Evolutionary conservation across 2,888 invertebrate species (phyloP), one percentile per base, ranked within the genome.

Genomic region (Acanthopleura granulata): DNA sequence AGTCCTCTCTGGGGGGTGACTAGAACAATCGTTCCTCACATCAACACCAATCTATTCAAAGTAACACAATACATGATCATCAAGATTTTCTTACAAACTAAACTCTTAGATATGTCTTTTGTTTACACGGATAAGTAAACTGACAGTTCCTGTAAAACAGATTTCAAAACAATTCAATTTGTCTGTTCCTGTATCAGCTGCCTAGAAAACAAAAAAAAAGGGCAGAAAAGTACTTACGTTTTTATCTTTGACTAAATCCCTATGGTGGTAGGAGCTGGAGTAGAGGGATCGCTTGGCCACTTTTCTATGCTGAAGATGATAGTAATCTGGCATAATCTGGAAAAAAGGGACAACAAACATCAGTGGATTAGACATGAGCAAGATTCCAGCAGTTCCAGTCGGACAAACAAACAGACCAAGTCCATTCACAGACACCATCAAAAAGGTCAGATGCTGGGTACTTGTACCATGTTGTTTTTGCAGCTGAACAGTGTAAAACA

Each of bases 311-410:
- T 94, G 93, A 90, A 97, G 94, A 90, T 96, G 95, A 91, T 95
- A 97, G 91, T 95, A 94, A 90, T 95, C 94, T 85, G 94, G 94
- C 90, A 96, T 94, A 90, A 97, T 97, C 97, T 97, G 93, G 51
- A 95, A 94, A 92, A 91, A 77, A 50, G 80, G 74, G 74, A 76
- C 66, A 76, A 69, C 15, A 69, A 9, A 69, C 12, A 69, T 27
- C 18, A 27, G 25, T 16, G 25, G n/a, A 57, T 57, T 57, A 57
- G 22, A 22, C 57, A 57, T 18, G 57, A 22, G 57, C n/a, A 3
- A 57, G 18, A 4, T 18, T n/a, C 22, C 12, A 57, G 57, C 57
- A n/a, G 57, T n/a, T 22, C 18, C 22, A 22, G 57, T 57, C 57
- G 12, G 22, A 57, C 57, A 57, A 57, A 57, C 12, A 57, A 57